Percentiles rank a stretch among this genome's conserved stretches.
Evolutionary conservation across 2,113 vertebrate genomes (phyloP).

Genomic region (Phyllostomus discolor): DNA sequence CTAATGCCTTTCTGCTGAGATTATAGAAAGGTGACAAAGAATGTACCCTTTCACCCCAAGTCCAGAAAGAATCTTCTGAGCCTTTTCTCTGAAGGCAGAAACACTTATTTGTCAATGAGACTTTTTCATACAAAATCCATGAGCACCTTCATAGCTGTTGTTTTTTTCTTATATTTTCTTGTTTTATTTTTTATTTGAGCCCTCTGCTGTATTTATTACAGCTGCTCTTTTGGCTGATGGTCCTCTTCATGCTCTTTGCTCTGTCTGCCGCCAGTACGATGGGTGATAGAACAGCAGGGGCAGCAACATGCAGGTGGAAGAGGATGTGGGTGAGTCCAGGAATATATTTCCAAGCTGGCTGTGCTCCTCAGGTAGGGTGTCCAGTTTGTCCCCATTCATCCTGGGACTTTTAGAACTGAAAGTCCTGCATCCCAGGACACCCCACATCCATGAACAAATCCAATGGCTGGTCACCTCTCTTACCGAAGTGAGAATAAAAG

Average conservation of each 20-base stretch:
- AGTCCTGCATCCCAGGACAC: not conserved
- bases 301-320: accelerated
- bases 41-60: not conserved
- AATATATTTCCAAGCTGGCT: not conserved
- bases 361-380: not conserved
- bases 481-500: not conserved
- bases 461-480: not conserved
- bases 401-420: not conserved
- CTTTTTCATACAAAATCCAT: not conserved
- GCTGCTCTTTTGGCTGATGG: not conserved
- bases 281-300: no score
- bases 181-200: not conserved
- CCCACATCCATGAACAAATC: not conserved
- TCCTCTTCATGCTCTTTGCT: not conserved
- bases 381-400: accelerated
- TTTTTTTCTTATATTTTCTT: not conserved
- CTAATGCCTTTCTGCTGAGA: not conserved
- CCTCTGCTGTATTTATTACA: not conserved
- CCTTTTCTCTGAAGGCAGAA: not conserved
- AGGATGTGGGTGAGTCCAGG: not conserved
- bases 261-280: accelerated
- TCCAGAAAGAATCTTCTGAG: not conserved
- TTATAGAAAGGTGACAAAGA: not conserved
- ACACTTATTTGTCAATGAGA: not conserved
- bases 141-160: not conserved